A percentile compares a stretch with the other conserved stretches of the same genome.
These are phyloP conservation scores for Leptobrachium ailaonicum DNA, from an alignment of 2,113 vertebrate species.

Conservation along the genomic window DNA sequence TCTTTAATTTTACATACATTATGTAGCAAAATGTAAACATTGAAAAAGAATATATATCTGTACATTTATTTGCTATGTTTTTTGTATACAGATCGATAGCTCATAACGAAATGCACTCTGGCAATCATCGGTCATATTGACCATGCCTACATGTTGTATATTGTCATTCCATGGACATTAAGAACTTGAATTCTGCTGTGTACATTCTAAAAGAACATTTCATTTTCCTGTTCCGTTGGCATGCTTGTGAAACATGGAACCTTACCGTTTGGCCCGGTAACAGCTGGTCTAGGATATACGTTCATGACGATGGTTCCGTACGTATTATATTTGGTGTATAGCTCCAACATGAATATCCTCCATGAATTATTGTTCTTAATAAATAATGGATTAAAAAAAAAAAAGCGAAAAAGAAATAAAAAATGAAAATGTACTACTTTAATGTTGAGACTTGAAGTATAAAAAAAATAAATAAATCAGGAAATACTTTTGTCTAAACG, in stretches of 20 bases:
- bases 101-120: constrained; percentile 70
- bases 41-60: constrained; percentile 58
- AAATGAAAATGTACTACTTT: constrained; percentile 70
- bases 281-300: constrained; percentile 69
- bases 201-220: constrained; percentile 61
- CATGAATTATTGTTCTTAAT: constrained; percentile 75
- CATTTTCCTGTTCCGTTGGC: constrained; percentile 74
- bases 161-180: constrained; percentile 66
- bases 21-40: constrained; percentile 81
- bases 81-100: constrained; percentile 69
- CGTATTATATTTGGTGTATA: constrained; percentile 77
- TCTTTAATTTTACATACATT: constrained; percentile 84
- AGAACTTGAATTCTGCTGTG: constrained; percentile 71
- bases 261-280: constrained; percentile 65
- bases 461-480: constrained; percentile 54
- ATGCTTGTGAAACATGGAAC: constrained; percentile 78
- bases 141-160: constrained; percentile 68
- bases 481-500: constrained; percentile 69
- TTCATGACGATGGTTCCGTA: constrained; percentile 68
- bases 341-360: constrained; percentile 72
- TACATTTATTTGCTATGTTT: constrained; percentile 71
- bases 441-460: constrained; percentile 67
- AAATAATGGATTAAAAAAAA: constrained; percentile 72
- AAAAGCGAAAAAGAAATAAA: background rate
- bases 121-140: constrained; percentile 85